Percentiles rank a stretch among this genome's conserved stretches.
phyloP scores from a whole-genome alignment of 1,140 invertebrate species.

The Caenorhabditis latens region DNA sequence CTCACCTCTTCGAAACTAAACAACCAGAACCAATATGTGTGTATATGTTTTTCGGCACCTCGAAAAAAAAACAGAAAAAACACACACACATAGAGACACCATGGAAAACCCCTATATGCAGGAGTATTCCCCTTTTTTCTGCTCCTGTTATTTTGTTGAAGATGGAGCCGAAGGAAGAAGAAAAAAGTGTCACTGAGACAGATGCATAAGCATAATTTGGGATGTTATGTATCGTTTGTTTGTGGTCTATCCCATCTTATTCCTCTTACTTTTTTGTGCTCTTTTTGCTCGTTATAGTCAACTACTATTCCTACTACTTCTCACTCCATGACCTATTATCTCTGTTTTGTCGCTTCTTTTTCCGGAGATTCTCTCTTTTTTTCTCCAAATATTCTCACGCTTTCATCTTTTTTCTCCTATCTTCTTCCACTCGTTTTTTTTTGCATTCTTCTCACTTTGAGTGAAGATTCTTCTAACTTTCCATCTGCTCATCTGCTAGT shows the following conservation, averaged over 20 bases:
- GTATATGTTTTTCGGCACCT: slow-evolving; percentile 45
- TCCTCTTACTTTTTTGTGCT: not conserved
- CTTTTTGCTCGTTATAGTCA: slow-evolving; percentile 39
- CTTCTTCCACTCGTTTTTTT: slow-evolving; percentile 44
- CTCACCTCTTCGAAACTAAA: slow-evolving; percentile 39
- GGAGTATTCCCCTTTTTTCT: not conserved
- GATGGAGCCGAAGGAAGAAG: not conserved
- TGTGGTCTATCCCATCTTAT: not conserved
- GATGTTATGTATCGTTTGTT: slow-evolving; percentile 33
- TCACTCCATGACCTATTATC: slow-evolving; percentile 52
- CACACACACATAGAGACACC: not conserved
- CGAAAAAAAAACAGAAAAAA: slow-evolving; percentile 20
- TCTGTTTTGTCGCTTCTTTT: slow-evolving; percentile 47
- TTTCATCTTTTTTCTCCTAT: slow-evolving; percentile 37
- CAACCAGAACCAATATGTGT: slow-evolving; percentile 40
- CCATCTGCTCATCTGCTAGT: not conserved
- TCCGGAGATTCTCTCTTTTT: not conserved
- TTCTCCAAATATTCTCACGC: slow-evolving; percentile 51
- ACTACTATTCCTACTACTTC: slow-evolving; percentile 26
- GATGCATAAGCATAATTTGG: slow-evolving; percentile 38
- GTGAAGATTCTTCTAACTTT: not conserved
- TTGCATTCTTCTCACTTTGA: slow-evolving; percentile 1
- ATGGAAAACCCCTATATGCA: slow-evolving; percentile 16
- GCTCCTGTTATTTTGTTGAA: slow-evolving; percentile 9
- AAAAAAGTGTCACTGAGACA: slow-evolving; percentile 41